These are phyloP conservation scores for Lateolabrax maculatus DNA, from an alignment of 2,797 vertebrate species.

Conservation along the genomic window DNA sequence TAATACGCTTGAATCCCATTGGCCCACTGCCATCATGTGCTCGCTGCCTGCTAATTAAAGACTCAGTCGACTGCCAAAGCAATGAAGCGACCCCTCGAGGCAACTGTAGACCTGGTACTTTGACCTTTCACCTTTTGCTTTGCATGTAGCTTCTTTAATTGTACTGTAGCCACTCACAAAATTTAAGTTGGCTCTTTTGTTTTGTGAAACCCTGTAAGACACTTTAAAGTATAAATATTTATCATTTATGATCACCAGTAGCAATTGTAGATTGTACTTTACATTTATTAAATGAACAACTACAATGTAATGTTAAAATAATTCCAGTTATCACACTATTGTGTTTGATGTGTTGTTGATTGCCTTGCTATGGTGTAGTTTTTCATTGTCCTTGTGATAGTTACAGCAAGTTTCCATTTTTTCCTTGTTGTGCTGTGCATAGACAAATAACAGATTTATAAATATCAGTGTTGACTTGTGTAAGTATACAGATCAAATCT, in stretches of 20 bases:
- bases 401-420: slow-evolving; percentile 73
- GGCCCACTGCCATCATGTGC: slow-evolving; percentile 99
- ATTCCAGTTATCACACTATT: slow-evolving; percentile 42
- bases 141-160: slow-evolving; percentile 98
- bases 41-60: slow-evolving; percentile 99
- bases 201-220: slow-evolving; percentile 79
- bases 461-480: slow-evolving; percentile 25
- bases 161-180: slow-evolving; percentile 95
- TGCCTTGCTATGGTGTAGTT: slow-evolving; percentile 79
- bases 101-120: slow-evolving; percentile 95
- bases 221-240: slow-evolving; percentile 63
- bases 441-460: slow-evolving; percentile 64
- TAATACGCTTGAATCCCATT: slow-evolving; percentile 99
- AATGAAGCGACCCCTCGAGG: slow-evolving; percentile 99
- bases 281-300: slow-evolving; percentile 52
- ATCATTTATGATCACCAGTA: slow-evolving; percentile 59
- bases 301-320: slow-evolving; percentile 71
- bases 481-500: slow-evolving; percentile 50
- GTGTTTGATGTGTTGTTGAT: slow-evolving; percentile 67
- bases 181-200: slow-evolving; percentile 87
- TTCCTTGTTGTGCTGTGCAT: slow-evolving; percentile 77
- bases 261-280: slow-evolving; percentile 62
- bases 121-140: slow-evolving; percentile 99
- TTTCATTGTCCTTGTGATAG: slow-evolving; percentile 79
- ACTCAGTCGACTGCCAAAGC: slow-evolving; percentile 99